These are phyloP conservation scores for Dilophus febrilis DNA, from an alignment of 2,888 invertebrate genomes.

Conservation along the genomic window DNA sequence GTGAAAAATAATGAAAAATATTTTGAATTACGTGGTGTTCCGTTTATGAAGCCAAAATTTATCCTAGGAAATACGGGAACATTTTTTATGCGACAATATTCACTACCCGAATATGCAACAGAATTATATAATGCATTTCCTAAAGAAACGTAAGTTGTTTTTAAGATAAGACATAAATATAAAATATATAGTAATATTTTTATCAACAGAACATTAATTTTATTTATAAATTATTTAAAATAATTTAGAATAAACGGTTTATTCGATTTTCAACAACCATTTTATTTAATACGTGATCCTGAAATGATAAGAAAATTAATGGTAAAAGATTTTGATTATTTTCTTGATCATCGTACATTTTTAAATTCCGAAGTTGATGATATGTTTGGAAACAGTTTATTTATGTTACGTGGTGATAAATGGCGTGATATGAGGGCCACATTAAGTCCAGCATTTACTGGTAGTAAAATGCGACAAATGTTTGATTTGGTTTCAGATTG, in stretches of 20 bases:
- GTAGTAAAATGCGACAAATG: slow-evolving; percentile 32
- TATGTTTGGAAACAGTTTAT: slow-evolving; percentile 33
- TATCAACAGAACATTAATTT: slow-evolving; percentile 7
- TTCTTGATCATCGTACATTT: slow-evolving; percentile 31
- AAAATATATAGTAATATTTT: neutral
- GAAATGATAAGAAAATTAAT: slow-evolving; percentile 24
- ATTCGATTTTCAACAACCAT: slow-evolving; percentile 19
- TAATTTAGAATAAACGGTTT: slow-evolving; percentile 28
- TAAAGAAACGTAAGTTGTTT: neutral
- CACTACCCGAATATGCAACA: neutral
- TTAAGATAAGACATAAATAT: no score
- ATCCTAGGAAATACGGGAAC: neutral
- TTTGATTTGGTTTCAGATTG: slow-evolving; percentile 27
- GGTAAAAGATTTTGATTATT: slow-evolving; percentile 36
- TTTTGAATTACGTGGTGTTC: neutral
- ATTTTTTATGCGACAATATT: neutral
- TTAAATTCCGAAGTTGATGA: slow-evolving; percentile 29
- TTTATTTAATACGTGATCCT: slow-evolving; percentile 21
- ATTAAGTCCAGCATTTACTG: slow-evolving; percentile 31
- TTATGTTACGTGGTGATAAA: slow-evolving; percentile 29
- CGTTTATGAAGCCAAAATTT: neutral
- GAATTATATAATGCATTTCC: neutral
- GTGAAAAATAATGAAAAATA: slow-evolving; percentile 1
- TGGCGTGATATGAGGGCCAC: slow-evolving; percentile 31
- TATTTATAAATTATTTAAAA: slow-evolving; percentile 16